Evolutionary conservation across 1,140 invertebrate species (phyloP).

Genomic region (Neodiprion lecontei): DNA sequence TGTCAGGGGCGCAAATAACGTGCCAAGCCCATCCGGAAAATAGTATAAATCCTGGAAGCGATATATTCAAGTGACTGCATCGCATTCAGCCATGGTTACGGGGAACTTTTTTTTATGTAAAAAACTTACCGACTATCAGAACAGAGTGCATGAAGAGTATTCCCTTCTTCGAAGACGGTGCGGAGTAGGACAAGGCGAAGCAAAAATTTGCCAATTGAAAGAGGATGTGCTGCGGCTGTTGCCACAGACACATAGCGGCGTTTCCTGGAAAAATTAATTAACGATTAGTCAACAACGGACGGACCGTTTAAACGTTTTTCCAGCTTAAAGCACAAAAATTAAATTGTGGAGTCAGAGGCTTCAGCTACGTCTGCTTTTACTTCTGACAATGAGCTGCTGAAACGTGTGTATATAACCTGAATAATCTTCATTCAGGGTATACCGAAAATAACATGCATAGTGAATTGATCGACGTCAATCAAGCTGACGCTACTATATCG

Average conservation of each 20-base stretch:
- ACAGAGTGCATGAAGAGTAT: conserved; percentile 83
- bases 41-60: conserved; percentile 75
- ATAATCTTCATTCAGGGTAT: background rate
- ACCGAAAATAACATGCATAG: background rate
- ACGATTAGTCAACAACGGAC: background rate
- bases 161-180: conserved; percentile 78
- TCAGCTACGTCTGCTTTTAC: background rate
- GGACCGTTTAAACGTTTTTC: too few relatives aligned
- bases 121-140: conserved; percentile 74
- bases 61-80: conserved; percentile 21
- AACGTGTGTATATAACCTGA: conserved; percentile 4
- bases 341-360: background rate
- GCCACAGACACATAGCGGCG: conserved; percentile 53
- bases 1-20: conserved; percentile 85
- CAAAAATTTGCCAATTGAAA: conserved; percentile 80
- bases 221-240: conserved; percentile 55
- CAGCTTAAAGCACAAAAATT: too few relatives aligned
- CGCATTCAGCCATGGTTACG: conserved; percentile 15
- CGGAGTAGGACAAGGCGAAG: conserved; percentile 78
- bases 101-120: background rate
- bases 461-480: background rate
- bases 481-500: background rate
- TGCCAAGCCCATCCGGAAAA: conserved; percentile 90
- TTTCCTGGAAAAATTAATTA: conserved; percentile 39
- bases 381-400: background rate